A percentile compares a stretch with the other conserved stretches of the same genome.
These are phyloP conservation scores for Hippocampus abdominalis DNA, from an alignment of 2,113 vertebrate species.

Conservation along the genomic window DNA sequence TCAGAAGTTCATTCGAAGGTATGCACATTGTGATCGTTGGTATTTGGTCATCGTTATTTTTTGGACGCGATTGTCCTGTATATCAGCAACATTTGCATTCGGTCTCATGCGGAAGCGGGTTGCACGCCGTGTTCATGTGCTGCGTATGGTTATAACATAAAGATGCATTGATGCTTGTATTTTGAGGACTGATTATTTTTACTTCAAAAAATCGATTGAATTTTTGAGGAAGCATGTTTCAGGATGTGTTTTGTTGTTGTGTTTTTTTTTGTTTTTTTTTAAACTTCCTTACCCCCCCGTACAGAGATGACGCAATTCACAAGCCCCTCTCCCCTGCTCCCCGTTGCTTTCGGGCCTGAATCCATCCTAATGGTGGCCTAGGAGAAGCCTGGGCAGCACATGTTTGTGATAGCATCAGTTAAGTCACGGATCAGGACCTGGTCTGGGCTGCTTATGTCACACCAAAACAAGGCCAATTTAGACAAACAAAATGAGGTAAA, in stretches of 20 bases:
- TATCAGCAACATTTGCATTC: too few species aligned
- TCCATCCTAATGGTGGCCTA: slow-evolving; percentile 3
- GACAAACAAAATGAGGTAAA: slow-evolving; percentile 65
- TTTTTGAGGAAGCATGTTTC: background rate
- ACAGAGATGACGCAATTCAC: background rate
- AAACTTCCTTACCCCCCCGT: too few species aligned
- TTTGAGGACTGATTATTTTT: too few species aligned
- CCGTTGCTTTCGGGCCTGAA: background rate
- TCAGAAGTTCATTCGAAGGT: background rate
- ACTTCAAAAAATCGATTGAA: background rate
- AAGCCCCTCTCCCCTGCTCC: background rate
- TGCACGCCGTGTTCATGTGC: too few species aligned
- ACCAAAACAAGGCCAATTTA: slow-evolving; percentile 64
- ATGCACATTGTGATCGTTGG: too few species aligned
- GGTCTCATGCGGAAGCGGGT: too few species aligned
- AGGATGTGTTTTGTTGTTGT: too few species aligned
- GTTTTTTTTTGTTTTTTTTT: background rate
- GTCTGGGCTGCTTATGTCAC: slow-evolving; percentile 58
- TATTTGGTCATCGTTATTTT: too few species aligned
- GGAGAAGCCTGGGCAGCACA: slow-evolving; percentile 44
- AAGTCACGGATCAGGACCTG: slow-evolving; percentile 36
- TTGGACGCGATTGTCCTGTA: too few species aligned
- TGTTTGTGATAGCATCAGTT: slow-evolving; percentile 65
- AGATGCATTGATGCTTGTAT: too few species aligned
- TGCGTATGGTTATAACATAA: too few species aligned